Base-by-base conservation (phyloP, 2,797 vertebrate genomes). In the Anableps anableps region DNA sequence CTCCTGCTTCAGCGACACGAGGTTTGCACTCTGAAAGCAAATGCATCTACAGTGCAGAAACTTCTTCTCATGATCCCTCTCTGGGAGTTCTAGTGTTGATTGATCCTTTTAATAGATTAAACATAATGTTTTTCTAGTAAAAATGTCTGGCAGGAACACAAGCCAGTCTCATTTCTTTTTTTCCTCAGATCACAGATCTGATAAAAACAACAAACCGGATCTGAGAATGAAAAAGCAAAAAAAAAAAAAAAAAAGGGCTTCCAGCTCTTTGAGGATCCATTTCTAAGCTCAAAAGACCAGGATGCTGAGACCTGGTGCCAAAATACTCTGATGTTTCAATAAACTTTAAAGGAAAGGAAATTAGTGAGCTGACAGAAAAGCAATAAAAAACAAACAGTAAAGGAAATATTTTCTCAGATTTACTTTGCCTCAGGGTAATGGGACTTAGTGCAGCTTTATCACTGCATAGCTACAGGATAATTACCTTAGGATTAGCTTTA, bases 61-160 rank as follows among this genome's bases (percentile, higher is more conserved):
- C 83, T 74, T 84, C 64, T 83, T 72, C 74, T 73, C 78, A 82
- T 76, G 86, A 80, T 86, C 60, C 85, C 82, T 85, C 38, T 88
- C 74, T n/a, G 48, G 83, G 83, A 75, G 62, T 83, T 70, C 84
- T 85, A 55, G 60, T 47, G 71, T 76, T 64, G 83, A 66, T 58
- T 84, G 79, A 72, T 84, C 85, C 83, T 87, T 72, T 90, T 43
- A 79, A 81, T 50, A 62, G 80, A 89, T 90, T 89, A 88, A 58
- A 0, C 10, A 50, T 81, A 17, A 80, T 9, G 62, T 76, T 75
- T 76, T 62, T 21, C 45, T 70, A 81, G 75, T 78, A 90, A 88
- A 86, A 38, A 82, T 23, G 10, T 31, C 58, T 31, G 26, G 26
- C 85, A 80, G 83, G 87, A 86, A 75, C 74, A 78, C 76, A 72